Evolutionary conservation across 1,140 invertebrate species (phyloP), one percentile per base, ranked within the genome.

Genomic region (Pseudachorutes palmiensis): DNA sequence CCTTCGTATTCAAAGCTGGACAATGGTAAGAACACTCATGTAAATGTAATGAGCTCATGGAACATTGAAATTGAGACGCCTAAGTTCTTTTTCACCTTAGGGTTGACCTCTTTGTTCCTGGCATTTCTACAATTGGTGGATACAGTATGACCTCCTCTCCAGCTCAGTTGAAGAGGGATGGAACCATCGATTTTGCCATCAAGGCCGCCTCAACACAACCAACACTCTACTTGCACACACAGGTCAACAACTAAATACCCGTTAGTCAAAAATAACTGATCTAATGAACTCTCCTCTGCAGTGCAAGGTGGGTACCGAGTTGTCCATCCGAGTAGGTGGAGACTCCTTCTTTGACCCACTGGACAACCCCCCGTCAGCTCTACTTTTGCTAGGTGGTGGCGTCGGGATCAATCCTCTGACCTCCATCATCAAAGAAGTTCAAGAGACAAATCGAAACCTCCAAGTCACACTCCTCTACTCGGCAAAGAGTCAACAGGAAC

Each of bases 21-120:
- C 72, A 73, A 62, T 73, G 72, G 72, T 73, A 36, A 45, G 51
- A 26, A 58, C 0, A 24, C 30, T 32, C 1, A 1, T 19, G 16
- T 19, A 41, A 55, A 3, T 28, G 24, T 36, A 48, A 9, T 41
- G 16, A 1, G n/a, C 19, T 3, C n/a, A 32, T 16, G 1, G 22
- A 16, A 16, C 32, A 63, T 32, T 51, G 36, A 64, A 19, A 22
- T 29, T 14, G 5, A 64, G 2, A 51, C 29, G 16, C 1, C 2
- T 14, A 51, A 30, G 51, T 24, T 2, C 48, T 29, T 9, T 9
- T 49, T 61, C 48, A 24, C 16, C 2, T 65, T 70, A 80, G 79
- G 79, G 74, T 80, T 12, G 79, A 80, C 67, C 70, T 78, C 24
- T 75, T 76, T 62, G 77, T 80, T 5, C 78, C 79, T n/a, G 75